A percentile compares a stretch with the other conserved stretches of the same genome.
Evolutionary conservation across 2,888 invertebrate genomes (phyloP).

Genomic region (Hypolimnas misippus): DNA sequence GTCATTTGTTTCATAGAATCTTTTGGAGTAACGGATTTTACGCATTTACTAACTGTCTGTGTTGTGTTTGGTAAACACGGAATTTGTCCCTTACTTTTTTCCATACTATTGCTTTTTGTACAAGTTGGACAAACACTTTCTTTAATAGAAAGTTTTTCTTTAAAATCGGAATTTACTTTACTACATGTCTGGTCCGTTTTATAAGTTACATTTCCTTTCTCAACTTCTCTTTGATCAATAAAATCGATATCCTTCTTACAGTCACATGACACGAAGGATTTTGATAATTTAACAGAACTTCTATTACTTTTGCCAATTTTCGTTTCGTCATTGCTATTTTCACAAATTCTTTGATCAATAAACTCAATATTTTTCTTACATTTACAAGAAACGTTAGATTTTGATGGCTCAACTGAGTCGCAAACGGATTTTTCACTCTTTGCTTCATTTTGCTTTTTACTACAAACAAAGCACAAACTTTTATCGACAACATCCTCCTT

Average conservation of each 20-base stretch:
- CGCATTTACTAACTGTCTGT: neutral
- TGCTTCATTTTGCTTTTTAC: neutral
- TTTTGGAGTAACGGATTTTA: neutral
- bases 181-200: neutral
- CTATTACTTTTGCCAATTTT: neutral
- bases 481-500: neutral
- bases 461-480: neutral
- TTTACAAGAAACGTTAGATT: conserved; percentile 3
- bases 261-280: neutral
- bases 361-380: conserved; percentile 19
- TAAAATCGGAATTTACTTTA: neutral
- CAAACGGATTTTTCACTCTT: neutral
- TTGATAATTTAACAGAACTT: neutral
- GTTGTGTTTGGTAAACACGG: neutral
- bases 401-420: neutral
- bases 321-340: neutral
- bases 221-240: conserved; percentile 19
- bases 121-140: conserved; percentile 7
- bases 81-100: neutral
- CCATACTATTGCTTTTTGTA: neutral
- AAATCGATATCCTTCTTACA: conserved; percentile 18
- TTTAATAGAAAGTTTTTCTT: neutral
- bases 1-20: neutral
- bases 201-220: neutral
- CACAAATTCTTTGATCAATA: conserved; percentile 15